Evolutionary conservation across 92 coral and sea anemone species (phyloP).

Genomic region (Zoanthus sociatus): DNA sequence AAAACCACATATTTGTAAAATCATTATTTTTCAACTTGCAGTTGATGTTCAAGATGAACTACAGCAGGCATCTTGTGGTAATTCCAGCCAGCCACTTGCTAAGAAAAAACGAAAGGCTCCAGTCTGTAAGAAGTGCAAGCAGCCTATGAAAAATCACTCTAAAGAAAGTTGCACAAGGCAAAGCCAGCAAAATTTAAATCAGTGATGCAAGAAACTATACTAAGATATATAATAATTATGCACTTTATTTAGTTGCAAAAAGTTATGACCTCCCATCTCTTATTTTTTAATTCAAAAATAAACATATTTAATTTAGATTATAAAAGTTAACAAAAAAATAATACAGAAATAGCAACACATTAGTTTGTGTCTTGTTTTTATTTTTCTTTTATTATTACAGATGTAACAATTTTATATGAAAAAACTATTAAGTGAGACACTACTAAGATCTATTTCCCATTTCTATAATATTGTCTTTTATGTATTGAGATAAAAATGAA

Average conservation of each 20-base stretch:
- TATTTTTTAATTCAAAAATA: neutral
- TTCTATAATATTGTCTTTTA: too few species aligned
- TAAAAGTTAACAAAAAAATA: neutral
- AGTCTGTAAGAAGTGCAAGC: constrained; percentile 50
- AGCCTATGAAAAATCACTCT: constrained; percentile 51
- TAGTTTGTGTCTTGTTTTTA: neutral
- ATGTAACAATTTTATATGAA: neutral
- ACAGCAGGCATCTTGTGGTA: constrained; percentile 52
- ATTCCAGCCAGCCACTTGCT: constrained; percentile 24
- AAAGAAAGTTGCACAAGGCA: constrained; percentile 32
- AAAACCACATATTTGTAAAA: too few species aligned
- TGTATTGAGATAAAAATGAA: neutral
- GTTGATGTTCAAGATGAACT: constrained; percentile 49
- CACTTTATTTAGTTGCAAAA: neutral
- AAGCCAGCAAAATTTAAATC: constrained; percentile 30
- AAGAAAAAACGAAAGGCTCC: constrained; percentile 55
- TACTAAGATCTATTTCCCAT: neutral
- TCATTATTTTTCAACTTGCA: constrained; percentile 35
- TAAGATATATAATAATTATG: neutral
- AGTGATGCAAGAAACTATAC: neutral
- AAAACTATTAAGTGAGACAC: neutral
- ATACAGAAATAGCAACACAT: neutral
- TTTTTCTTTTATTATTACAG: neutral
- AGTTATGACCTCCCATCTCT: constrained; percentile 5
- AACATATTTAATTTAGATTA: neutral